These are phyloP conservation scores for Pristionchus arcanus DNA, from an alignment of 2,888 invertebrate species.

Conservation along the genomic window DNA sequence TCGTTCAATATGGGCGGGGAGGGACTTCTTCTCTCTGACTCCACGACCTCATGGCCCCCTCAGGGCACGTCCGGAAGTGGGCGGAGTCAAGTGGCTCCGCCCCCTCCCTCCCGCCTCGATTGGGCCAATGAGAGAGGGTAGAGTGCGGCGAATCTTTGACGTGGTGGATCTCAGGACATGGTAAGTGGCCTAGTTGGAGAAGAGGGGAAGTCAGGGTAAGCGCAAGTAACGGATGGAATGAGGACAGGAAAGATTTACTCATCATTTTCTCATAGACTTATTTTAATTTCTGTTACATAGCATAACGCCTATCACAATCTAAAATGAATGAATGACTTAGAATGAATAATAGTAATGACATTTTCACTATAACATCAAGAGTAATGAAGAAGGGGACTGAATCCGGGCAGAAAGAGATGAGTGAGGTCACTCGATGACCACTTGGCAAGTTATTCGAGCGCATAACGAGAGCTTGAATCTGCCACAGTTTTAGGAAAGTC, in stretches of 20 bases:
- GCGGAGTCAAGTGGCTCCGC: conserved; percentile 42
- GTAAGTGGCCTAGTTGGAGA: conserved; percentile 37
- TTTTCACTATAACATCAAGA: too few relatives aligned
- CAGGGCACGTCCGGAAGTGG: not conserved
- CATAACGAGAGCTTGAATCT: conserved; percentile 3
- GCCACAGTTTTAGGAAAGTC: not conserved
- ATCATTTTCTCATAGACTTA: too few relatives aligned
- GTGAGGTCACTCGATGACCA: not conserved
- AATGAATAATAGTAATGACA: too few relatives aligned
- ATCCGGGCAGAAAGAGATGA: not conserved
- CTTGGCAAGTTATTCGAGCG: not conserved
- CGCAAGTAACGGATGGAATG: too few relatives aligned
- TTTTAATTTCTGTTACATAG: too few relatives aligned
- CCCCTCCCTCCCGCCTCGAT: not conserved
- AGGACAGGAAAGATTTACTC: too few relatives aligned
- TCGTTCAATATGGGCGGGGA: not conserved
- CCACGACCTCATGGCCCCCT: not conserved
- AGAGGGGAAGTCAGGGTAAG: not conserved
- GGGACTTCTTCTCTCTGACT: conserved; percentile 41
- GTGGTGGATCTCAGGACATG: conserved; percentile 8
- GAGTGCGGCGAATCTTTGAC: conserved; percentile 44
- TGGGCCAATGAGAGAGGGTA: not conserved
- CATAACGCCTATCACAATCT: too few relatives aligned
- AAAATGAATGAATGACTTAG: too few relatives aligned
- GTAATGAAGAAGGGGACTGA: too few relatives aligned